phyloP scores from a whole-genome alignment of 2,888 invertebrate species.

The Coecobrya sp. region DNA sequence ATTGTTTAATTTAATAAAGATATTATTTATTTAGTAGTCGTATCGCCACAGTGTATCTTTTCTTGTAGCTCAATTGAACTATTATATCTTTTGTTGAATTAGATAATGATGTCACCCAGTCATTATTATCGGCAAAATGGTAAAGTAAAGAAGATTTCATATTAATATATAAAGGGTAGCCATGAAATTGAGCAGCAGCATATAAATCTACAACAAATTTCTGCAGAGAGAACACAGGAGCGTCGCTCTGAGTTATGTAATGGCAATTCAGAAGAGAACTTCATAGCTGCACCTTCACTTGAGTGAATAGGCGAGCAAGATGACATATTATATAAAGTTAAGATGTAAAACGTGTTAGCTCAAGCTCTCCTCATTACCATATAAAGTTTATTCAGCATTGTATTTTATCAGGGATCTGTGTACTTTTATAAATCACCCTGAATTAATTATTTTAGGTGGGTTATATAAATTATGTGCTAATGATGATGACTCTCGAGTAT shows the following conservation, averaged over 20 bases:
- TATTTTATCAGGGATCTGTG: neutral
- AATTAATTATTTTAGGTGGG: neutral
- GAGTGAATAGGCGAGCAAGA: neutral
- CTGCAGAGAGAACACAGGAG: conserved; percentile 13
- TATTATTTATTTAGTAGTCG: neutral
- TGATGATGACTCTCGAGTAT: neutral
- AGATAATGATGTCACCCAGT: conserved; percentile 34
- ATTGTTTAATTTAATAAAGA: conserved; percentile 2
- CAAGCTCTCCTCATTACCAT: neutral
- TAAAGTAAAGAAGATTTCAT: conserved; percentile 1
- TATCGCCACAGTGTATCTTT: neutral
- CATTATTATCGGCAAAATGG: conserved; percentile 4
- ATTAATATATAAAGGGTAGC: neutral
- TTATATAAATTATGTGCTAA: conserved; percentile 13
- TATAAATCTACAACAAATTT: conserved; percentile 2
- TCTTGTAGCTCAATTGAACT: neutral
- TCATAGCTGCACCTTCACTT: conserved; percentile 8
- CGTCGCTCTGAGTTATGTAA: conserved; percentile 37
- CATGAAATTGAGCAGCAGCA: conserved; percentile 6
- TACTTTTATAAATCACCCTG: neutral
- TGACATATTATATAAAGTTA: neutral
- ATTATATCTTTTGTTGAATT: neutral
- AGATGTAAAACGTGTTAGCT: conserved; percentile 8
- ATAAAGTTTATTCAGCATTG: neutral
- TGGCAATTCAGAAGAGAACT: neutral